Conservation (phyloP, 2,113 vertebrate species). For the Orthonyx spaldingii region DNA sequence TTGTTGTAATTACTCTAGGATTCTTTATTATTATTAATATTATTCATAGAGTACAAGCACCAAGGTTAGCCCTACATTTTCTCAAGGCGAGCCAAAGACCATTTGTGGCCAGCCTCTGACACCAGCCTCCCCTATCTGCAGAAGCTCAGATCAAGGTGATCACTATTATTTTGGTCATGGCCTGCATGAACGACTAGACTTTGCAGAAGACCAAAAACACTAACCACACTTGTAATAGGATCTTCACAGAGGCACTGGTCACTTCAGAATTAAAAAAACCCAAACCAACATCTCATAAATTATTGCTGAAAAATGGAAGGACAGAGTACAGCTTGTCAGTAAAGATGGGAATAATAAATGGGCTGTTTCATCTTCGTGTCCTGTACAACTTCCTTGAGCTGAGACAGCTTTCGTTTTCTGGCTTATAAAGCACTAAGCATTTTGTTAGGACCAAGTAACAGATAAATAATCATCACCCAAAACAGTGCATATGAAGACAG, state of each 20-base stretch:
- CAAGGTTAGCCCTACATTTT: background rate
- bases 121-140: background rate
- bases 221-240: background rate
- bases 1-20: conserved; percentile 52
- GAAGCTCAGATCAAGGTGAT: background rate
- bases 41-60: conserved; percentile 6
- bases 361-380: background rate
- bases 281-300: background rate
- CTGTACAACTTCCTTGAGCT: background rate
- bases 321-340: background rate
- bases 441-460: background rate
- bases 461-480: background rate
- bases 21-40: conserved; percentile 38
- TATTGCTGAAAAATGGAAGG: background rate
- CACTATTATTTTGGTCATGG: background rate
- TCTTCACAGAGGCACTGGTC: background rate
- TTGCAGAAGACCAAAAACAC: background rate
- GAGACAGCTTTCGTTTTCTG: background rate
- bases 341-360: background rate
- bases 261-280: background rate
- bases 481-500: background rate
- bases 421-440: background rate
- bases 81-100: background rate
- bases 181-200: background rate
- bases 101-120: background rate